Evolutionary conservation across 2,113 vertebrate genomes (phyloP), one percentile per base, ranked within the genome.

Genomic region (Callaeas wilsoni): DNA sequence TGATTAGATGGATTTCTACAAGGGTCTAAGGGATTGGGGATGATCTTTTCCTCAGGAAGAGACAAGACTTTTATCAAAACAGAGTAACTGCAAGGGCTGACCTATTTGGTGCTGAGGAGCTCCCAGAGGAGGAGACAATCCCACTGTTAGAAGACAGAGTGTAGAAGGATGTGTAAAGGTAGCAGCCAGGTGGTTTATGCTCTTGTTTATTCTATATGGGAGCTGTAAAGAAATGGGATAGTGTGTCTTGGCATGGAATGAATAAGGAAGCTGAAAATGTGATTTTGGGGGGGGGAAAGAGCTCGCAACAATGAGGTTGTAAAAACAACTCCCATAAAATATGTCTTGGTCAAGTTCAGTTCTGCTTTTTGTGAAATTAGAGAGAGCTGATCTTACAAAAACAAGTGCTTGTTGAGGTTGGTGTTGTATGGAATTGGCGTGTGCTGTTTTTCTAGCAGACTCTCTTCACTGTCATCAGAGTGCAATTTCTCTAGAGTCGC

Each of bases 391-490:
- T 92, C 88, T 96, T 95, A 93, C 62, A 94, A 97, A 96, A 96
- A 91, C 84, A 96, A 95, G 81, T 64, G 74, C 89, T 88, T 80
- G 77, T 93, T 94, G 93, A 87, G 79, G 79, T 96, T 97, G 92
- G 78, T 90, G 83, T 86, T 83, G 42, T 91, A 92, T 75, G 79
- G 64, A 94, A 93, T 39, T 91, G 86, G 84, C 32, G 59, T 95
- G 62, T 91, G 90, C 95, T 95, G 87, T 96, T 97, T 97, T 97
- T 94, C 79, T 85, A 80, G 87, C 93, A 97, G 82, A 88, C 94
- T 92, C 85, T 95, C 96, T 86, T 97, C 96, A 93, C 96, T 95
- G 95, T 97, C 96, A 95, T 96, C 96, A 84, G 94, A 96, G 90
- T 90, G 83, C 91, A 97, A 94, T 93, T 97, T 97, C 90, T 97